phyloP scores from a whole-genome alignment of 2,888 invertebrate species.

The Yponomeuta evonymella region DNA sequence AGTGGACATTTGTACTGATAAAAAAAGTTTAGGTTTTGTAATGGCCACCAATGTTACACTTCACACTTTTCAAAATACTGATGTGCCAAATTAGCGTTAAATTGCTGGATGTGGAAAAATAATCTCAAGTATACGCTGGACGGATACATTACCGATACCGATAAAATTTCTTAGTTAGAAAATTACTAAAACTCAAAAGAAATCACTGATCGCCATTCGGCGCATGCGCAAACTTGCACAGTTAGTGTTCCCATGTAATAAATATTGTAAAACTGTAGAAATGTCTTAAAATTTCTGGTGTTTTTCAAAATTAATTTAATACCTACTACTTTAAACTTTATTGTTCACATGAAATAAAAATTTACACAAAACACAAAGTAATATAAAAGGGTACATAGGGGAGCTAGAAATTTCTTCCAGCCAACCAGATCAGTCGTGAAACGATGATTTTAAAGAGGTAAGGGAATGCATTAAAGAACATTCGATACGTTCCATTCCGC shows the following conservation, averaged over 20 bases:
- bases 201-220: constrained; percentile 76
- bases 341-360: too few species aligned
- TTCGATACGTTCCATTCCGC: too few species aligned
- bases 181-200: constrained; percentile 70
- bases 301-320: too few species aligned
- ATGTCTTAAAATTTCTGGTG: too few species aligned
- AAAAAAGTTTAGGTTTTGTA: constrained; percentile 72
- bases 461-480: too few species aligned
- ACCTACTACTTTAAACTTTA: too few species aligned
- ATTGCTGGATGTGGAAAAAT: background rate
- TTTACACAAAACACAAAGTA: too few species aligned
- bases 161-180: constrained; percentile 69
- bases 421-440: too few species aligned
- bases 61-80: constrained; percentile 45
- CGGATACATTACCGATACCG: constrained; percentile 65
- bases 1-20: constrained; percentile 74
- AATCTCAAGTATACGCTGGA: constrained; percentile 41
- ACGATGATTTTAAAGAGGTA: too few species aligned
- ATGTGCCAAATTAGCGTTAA: constrained; percentile 32
- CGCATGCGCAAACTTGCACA: constrained; percentile 74
- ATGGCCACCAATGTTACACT: constrained; percentile 76
- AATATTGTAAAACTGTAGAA: constrained; percentile 18
- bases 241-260: constrained; percentile 45
- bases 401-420: too few species aligned
- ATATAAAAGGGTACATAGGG: too few species aligned